Percentiles rank a stretch among this genome's conserved stretches.
Evolutionary conservation across 2,113 vertebrate species (phyloP).

Genomic region (Cyanoderma ruficeps): DNA sequence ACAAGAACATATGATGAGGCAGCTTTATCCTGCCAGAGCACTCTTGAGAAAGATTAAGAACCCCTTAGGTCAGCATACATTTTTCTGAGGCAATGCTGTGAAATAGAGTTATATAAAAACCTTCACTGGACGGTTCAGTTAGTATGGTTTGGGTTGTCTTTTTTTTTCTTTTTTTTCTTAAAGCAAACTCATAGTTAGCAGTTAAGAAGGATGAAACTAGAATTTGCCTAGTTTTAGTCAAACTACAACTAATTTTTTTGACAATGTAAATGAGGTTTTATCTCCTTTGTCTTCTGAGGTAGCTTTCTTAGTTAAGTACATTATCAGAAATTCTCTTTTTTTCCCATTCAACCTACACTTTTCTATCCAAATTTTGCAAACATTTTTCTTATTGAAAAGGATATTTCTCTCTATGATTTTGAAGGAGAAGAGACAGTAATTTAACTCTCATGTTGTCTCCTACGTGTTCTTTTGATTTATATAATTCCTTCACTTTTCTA

Average conservation of each 20-base stretch:
- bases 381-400: not conserved
- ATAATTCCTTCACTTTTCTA: not conserved
- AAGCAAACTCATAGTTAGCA: not conserved
- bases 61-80: not conserved
- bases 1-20: not conserved
- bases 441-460: not conserved
- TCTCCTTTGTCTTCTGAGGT: not conserved
- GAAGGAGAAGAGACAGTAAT: not conserved
- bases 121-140: not conserved
- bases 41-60: not conserved
- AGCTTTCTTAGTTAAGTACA: not conserved
- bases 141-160: not conserved
- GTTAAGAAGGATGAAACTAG: not conserved
- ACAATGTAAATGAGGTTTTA: accelerated
- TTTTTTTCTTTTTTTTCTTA: not conserved
- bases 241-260: not conserved
- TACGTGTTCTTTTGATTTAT: not conserved
- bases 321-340: not conserved
- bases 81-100: not conserved
- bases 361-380: not conserved
- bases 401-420: not conserved
- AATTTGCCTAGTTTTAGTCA: not conserved
- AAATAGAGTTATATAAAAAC: not conserved
- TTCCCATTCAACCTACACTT: not conserved
- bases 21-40: not conserved